phyloP scores from a whole-genome alignment of 2,888 invertebrate species.

The Drosophila neotestacea region DNA sequence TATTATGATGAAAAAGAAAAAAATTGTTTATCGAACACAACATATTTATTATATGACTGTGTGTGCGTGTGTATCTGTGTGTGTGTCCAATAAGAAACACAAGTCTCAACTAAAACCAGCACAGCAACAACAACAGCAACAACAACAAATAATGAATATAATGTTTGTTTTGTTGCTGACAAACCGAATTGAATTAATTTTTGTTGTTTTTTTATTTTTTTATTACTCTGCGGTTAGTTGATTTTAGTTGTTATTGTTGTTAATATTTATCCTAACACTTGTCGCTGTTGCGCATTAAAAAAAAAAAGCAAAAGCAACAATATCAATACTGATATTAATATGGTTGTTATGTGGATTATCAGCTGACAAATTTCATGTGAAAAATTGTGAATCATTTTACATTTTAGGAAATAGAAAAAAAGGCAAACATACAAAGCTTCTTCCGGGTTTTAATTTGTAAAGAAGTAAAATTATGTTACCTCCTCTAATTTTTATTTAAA shows the following conservation, averaged over 20 bases:
- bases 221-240: slow-evolving; percentile 60
- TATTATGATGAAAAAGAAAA: slow-evolving; percentile 17
- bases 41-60: slow-evolving; percentile 30
- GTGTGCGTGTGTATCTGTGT: slow-evolving; percentile 26
- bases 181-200: slow-evolving; percentile 41
- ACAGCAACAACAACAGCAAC: no score
- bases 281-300: slow-evolving; percentile 21
- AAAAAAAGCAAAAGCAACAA: not conserved
- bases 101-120: slow-evolving; percentile 6
- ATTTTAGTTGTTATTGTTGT: slow-evolving; percentile 44
- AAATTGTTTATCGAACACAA: slow-evolving; percentile 49
- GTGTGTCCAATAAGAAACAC: slow-evolving; percentile 15
- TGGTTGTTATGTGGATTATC: slow-evolving; percentile 29
- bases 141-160: slow-evolving; percentile 14
- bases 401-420: no score
- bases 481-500: no score
- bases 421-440: no score
- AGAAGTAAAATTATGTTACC: no score
- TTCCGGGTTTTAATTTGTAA: no score
- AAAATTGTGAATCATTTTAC: not conserved
- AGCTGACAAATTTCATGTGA: slow-evolving; percentile 24
- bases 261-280: slow-evolving; percentile 69
- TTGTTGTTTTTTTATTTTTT: slow-evolving; percentile 37
- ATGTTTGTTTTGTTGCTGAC: slow-evolving; percentile 45
- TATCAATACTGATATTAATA: slow-evolving; percentile 9